Conservation (phyloP, 2,113 vertebrate species). For the Ellobius talpinus region DNA sequence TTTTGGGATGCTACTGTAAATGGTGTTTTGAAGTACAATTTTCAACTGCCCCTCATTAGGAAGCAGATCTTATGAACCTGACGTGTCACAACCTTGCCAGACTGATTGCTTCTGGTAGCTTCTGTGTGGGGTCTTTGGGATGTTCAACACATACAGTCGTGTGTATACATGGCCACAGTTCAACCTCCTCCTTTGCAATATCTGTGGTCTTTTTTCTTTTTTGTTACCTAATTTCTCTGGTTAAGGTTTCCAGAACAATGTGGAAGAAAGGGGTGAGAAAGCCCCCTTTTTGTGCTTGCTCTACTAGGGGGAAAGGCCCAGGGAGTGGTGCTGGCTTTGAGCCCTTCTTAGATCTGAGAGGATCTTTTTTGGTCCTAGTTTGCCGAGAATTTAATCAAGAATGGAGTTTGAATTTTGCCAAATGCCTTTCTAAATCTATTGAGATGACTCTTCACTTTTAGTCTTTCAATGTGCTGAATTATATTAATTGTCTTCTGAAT, state of each 20-base stretch:
- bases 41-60: not conserved
- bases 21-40: conserved; percentile 47
- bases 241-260: not conserved
- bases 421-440: not conserved
- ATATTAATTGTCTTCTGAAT: conserved; percentile 43
- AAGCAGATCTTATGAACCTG: not conserved
- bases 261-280: not conserved
- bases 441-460: conserved; percentile 29
- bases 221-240: conserved; percentile 1
- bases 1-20: conserved; percentile 20
- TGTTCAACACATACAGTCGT: not conserved
- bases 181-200: not conserved
- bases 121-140: not conserved
- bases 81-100: not conserved
- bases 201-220: conserved; percentile 7
- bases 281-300: not conserved
- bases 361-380: not conserved
- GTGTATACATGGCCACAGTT: not conserved
- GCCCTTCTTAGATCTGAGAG: not conserved
- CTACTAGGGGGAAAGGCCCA: not conserved
- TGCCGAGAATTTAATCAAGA: conserved; percentile 35
- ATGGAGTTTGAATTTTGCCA: conserved; percentile 49
- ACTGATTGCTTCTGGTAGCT: not conserved
- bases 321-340: not conserved
- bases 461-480: conserved; percentile 45